Evolutionary conservation across 2,797 vertebrate genomes (phyloP).

Genomic region (Adelosebastes latens): DNA sequence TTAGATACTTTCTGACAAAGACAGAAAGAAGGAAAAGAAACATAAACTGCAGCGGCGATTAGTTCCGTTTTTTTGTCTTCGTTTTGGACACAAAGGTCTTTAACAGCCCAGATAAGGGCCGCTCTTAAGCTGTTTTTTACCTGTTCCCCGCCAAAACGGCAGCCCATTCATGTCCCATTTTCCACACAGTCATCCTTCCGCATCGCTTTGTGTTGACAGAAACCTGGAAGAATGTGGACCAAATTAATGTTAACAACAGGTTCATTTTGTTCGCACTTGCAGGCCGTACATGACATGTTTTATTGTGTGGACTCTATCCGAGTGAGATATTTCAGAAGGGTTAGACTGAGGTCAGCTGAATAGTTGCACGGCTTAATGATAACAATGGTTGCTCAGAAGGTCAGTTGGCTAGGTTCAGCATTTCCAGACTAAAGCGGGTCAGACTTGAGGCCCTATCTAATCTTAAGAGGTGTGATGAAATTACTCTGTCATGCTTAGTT

Average conservation of each 20-base stretch:
- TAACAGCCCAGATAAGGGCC: conserved; percentile 30
- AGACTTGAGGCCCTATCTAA: conserved; percentile 51
- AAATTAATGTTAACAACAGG: conserved; percentile 25
- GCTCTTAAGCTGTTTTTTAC: conserved; percentile 51
- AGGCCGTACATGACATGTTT: conserved; percentile 29
- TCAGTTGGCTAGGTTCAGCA: conserved; percentile 30
- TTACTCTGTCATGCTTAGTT: conserved; percentile 24
- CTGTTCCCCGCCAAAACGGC: conserved; percentile 46
- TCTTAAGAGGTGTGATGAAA: conserved; percentile 57
- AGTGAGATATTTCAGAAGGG: conserved; percentile 62
- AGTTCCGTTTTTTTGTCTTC: conserved; percentile 59
- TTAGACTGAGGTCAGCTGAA: conserved; percentile 75
- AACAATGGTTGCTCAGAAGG: conserved; percentile 60
- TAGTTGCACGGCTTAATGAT: conserved; percentile 66
- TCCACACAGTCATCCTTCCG: conserved; percentile 49
- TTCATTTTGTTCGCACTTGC: conserved; percentile 33
- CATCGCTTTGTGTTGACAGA: conserved; percentile 49
- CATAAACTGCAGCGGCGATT: conserved; percentile 61
- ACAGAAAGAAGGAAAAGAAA: conserved; percentile 45
- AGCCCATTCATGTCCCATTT: conserved; percentile 52
- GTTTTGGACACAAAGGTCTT: conserved; percentile 40
- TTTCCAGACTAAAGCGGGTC: conserved; percentile 45
- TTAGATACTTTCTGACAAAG: conserved; percentile 51
- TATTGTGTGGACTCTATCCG: conserved; percentile 25
- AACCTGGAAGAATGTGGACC: conserved; percentile 47